Conservation (phyloP, 2,888 invertebrate genomes). For the Cerastis leucographa region DNA sequence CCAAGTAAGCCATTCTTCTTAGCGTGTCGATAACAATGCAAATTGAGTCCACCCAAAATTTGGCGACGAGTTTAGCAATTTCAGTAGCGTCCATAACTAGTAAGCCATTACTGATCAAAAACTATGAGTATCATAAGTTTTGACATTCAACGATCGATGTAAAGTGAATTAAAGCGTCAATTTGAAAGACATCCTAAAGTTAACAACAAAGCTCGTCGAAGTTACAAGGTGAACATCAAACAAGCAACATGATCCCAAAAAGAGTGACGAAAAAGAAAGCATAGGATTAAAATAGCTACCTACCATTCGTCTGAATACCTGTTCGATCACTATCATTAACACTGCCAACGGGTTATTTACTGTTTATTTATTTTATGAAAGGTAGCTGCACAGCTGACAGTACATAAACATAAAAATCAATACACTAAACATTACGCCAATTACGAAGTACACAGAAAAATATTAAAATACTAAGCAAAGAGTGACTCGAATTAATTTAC, state of each 20-base stretch:
- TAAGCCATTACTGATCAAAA: not conserved
- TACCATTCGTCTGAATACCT: not conserved
- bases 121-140: not conserved
- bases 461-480: too few relatives aligned
- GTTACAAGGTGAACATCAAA: constrained; percentile 3
- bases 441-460: too few relatives aligned
- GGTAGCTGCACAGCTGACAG: too few relatives aligned
- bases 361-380: too few relatives aligned
- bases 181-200: not conserved
- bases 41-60: too few relatives aligned
- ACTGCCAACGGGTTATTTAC: too few relatives aligned
- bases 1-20: not conserved
- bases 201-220: not conserved
- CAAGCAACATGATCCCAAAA: not conserved
- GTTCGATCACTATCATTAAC: not conserved
- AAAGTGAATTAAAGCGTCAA: not conserved
- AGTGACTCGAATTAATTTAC: too few relatives aligned
- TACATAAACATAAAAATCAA: too few relatives aligned
- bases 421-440: too few relatives aligned
- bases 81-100: not conserved
- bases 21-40: too few relatives aligned
- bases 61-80: too few relatives aligned
- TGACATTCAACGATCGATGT: not conserved
- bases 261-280: not conserved
- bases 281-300: not conserved